phyloP scores from a whole-genome alignment of 2,797 vertebrate species.

The Myiotriccus ornatus region DNA sequence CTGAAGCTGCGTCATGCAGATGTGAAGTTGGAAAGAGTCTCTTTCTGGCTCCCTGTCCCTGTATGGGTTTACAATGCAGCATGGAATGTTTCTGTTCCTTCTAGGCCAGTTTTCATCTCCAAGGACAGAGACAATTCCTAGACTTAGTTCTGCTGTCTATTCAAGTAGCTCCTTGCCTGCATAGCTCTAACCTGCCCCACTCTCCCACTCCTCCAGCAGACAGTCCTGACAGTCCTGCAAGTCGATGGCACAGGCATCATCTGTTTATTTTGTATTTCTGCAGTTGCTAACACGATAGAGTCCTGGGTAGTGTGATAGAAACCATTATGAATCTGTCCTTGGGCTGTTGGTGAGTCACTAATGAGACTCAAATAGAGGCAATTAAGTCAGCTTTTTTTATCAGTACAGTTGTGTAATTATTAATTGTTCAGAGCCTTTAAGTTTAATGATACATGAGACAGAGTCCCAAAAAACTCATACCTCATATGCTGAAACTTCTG shows the following conservation, averaged over 20 bases:
- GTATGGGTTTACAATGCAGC: neutral
- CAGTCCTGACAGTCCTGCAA: neutral
- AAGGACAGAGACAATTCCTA: neutral
- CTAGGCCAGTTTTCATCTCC: neutral
- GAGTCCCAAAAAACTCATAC: neutral
- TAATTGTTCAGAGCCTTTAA: slow-evolving; percentile 10
- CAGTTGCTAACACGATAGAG: neutral
- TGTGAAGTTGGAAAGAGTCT: neutral
- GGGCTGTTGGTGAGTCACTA: slow-evolving; percentile 18
- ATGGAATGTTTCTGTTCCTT: neutral
- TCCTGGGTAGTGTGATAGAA: neutral
- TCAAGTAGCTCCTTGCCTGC: neutral
- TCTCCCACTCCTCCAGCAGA: neutral
- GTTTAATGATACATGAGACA: neutral
- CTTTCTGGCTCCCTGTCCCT: neutral
- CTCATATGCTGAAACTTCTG: neutral
- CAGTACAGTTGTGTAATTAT: neutral
- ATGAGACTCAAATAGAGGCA: slow-evolving; percentile 17
- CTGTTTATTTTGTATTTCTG: neutral
- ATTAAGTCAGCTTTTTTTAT: slow-evolving; percentile 15
- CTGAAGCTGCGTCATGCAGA: neutral
- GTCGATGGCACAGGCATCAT: neutral
- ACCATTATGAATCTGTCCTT: neutral
- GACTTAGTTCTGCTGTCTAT: neutral
- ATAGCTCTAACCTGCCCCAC: neutral